These are phyloP conservation scores for Strigamia crassipes DNA, from an alignment of 2,888 invertebrate species.

Conservation along the genomic window DNA sequence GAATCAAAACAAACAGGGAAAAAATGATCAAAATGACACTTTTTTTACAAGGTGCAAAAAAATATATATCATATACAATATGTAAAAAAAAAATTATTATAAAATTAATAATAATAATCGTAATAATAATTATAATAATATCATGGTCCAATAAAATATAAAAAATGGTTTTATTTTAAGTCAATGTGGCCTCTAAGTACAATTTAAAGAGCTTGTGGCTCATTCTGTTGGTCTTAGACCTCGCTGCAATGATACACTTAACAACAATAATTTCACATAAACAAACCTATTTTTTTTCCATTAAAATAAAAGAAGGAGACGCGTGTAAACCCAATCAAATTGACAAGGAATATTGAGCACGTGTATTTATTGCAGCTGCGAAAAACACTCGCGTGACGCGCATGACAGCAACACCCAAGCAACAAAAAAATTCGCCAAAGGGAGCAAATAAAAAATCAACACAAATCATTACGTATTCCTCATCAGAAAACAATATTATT, in stretches of 20 bases:
- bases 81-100: slow-evolving; percentile 25
- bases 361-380: slow-evolving; percentile 42
- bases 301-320: slow-evolving; percentile 1
- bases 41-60: slow-evolving; percentile 41
- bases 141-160: slow-evolving; percentile 40
- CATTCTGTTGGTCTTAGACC: slow-evolving; percentile 18
- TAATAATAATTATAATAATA: slow-evolving; percentile 24
- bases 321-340: slow-evolving; percentile 29
- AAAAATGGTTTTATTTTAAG: slow-evolving; percentile 26
- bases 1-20: background rate
- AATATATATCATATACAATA: slow-evolving; percentile 34
- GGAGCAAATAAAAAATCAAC: slow-evolving; percentile 35
- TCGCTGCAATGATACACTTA: slow-evolving; percentile 31
- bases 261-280: slow-evolving; percentile 12
- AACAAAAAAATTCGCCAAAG: slow-evolving; percentile 40
- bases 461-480: slow-evolving; percentile 38
- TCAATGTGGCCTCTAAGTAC: slow-evolving; percentile 40
- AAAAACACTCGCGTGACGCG: slow-evolving; percentile 42
- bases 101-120: slow-evolving; percentile 29
- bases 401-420: slow-evolving; percentile 42
- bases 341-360: slow-evolving; percentile 37
- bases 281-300: background rate
- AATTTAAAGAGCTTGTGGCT: slow-evolving; percentile 37
- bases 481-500: slow-evolving; percentile 19
- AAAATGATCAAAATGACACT: slow-evolving; percentile 10